phyloP scores from a whole-genome alignment of 2,888 invertebrate genomes.

The Brachyptera putata region DNA sequence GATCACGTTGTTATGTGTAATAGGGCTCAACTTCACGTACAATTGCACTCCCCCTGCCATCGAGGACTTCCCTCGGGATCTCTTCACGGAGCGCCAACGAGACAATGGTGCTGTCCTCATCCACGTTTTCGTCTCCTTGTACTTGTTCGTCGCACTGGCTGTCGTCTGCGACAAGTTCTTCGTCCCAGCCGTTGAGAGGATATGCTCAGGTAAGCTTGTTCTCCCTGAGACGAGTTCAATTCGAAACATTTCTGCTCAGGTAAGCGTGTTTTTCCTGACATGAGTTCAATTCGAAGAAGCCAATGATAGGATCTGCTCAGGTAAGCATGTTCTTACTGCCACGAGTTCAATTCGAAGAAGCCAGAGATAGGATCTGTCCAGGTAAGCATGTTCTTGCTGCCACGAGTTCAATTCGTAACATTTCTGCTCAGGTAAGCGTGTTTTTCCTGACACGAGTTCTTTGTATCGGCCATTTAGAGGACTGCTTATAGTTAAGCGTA shows the following conservation, averaged over 20 bases:
- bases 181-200: constrained; percentile 60
- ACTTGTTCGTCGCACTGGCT: constrained; percentile 60
- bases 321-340: too few relatives aligned
- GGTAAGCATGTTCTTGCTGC: too few relatives aligned
- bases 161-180: constrained; percentile 65
- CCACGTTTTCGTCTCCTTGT: constrained; percentile 56
- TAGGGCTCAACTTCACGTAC: constrained; percentile 28
- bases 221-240: too few relatives aligned
- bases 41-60: constrained; percentile 57
- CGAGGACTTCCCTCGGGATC: constrained; percentile 58
- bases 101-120: constrained; percentile 55
- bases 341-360: constrained; percentile 64
- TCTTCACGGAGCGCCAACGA: constrained; percentile 53
- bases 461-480: too few relatives aligned
- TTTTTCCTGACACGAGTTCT: too few relatives aligned
- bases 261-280: too few relatives aligned
- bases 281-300: constrained; percentile 63
- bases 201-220: constrained; percentile 56
- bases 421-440: too few relatives aligned
- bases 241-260: too few relatives aligned
- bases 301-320: constrained; percentile 59
- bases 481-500: too few relatives aligned
- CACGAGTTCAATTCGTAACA: too few relatives aligned
- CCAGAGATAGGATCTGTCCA: constrained; percentile 59
- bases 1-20: too few relatives aligned